Percentiles rank a stretch among this genome's conserved stretches.
Evolutionary conservation across 1,140 invertebrate species (phyloP).

Genomic region (Drosophila baimaii): DNA sequence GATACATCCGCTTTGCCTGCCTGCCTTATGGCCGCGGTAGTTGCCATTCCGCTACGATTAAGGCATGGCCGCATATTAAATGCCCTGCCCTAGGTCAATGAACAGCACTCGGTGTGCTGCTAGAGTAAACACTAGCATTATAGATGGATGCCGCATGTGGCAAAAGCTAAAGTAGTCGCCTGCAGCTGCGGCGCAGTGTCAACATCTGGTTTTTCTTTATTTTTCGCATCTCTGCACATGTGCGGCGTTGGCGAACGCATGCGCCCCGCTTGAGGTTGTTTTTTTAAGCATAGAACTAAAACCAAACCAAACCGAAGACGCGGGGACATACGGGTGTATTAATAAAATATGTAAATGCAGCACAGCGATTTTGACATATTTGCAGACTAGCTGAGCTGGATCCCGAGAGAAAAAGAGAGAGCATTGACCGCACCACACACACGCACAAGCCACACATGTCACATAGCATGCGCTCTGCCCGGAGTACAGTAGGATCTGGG

Average conservation of each 20-base stretch:
- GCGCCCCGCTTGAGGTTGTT: constrained; percentile 54
- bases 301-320: constrained; percentile 38
- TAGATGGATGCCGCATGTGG: constrained; percentile 62
- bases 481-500: constrained; percentile 48
- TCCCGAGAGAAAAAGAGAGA: too few species aligned
- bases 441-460: constrained; percentile 51
- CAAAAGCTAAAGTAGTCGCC: constrained; percentile 51
- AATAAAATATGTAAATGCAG: constrained; percentile 59
- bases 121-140: constrained; percentile 47
- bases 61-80: constrained; percentile 21
- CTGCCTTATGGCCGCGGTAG: constrained; percentile 15
- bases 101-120: constrained; percentile 45
- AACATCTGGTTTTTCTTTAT: constrained; percentile 65
- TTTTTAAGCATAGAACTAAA: constrained; percentile 66
- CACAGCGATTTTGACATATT: constrained; percentile 60
- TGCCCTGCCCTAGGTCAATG: constrained; percentile 62
- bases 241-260: constrained; percentile 56
- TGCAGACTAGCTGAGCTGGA: constrained; percentile 33
- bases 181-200: constrained; percentile 49
- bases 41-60: constrained; percentile 38
- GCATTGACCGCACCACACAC: constrained; percentile 57
- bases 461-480: constrained; percentile 45
- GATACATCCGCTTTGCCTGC: constrained; percentile 42
- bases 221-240: constrained; percentile 70
- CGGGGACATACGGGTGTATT: constrained; percentile 51